A percentile compares a stretch with the other conserved stretches of the same genome.
Conservation (phyloP, 92 coral and sea anemone genomes). For the Anthopleura xanthogrammica region DNA sequence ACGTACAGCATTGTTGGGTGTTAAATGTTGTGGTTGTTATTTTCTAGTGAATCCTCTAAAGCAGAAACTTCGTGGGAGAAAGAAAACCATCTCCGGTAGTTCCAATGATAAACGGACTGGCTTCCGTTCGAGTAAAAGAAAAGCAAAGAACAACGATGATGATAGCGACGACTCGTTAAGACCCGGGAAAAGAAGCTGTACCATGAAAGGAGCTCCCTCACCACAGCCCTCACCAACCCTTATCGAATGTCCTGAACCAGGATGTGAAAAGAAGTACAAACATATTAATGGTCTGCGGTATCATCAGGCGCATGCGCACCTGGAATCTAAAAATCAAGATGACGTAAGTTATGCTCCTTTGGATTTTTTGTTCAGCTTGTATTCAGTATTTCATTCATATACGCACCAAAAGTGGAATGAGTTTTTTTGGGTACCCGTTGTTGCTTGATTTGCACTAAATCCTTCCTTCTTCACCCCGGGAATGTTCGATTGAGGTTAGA, state of each 20-base stretch:
- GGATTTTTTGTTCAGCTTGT: too few species aligned
- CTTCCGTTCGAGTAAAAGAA: conserved; percentile 55
- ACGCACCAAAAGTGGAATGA: neutral
- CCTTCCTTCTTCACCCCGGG: too few species aligned
- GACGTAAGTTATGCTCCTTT: conserved; percentile 36
- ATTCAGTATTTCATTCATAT: too few species aligned
- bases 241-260: conserved; percentile 95
- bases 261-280: conserved; percentile 95
- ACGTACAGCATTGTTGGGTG: too few species aligned
- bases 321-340: conserved; percentile 66
- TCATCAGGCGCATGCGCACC: conserved; percentile 99
- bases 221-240: conserved; percentile 97
- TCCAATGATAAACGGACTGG: conserved; percentile 54
- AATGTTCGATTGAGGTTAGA: too few species aligned
- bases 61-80: conserved; percentile 85
- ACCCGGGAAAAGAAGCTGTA: conserved; percentile 94
- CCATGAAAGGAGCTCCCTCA: conserved; percentile 82
- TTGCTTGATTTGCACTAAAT: too few species aligned
- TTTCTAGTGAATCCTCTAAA: conserved; percentile 71
- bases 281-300: conserved; percentile 96
- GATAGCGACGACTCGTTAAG: conserved; percentile 86
- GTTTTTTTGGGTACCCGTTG: too few species aligned
- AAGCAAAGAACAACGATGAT: conserved; percentile 72
- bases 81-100: conserved; percentile 61
- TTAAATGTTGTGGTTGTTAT: neutral